Evolutionary conservation across 2,113 vertebrate genomes (phyloP), one percentile per base, ranked within the genome.

Genomic region (Phalacrocorax carbo): DNA sequence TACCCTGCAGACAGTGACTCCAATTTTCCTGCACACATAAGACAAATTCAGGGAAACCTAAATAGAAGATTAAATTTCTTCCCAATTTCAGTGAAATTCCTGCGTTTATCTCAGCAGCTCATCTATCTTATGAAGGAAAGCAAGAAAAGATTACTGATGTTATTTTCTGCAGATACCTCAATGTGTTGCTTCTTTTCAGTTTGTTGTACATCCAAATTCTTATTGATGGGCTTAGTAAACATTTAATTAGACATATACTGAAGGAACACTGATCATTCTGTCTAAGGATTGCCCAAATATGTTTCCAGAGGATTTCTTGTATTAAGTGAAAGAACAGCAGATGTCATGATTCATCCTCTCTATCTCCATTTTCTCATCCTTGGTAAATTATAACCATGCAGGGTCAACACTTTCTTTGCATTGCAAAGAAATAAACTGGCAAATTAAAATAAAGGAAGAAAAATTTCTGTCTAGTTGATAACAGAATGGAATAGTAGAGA

Each of bases 271-370:
- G 84, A 89, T 97, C 70, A 46, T 89, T 87, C 91, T 94, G 54
- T 88, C 55, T 82, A 70, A 93, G 73, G 32, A 68, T 77, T 91
- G 32, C 62, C 70, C 66, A 85, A 65, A 81, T 89, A 65, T 66
- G 61, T 65, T 91, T 89, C 92, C 34, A 60, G 82, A 94, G 83
- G n/a, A 89, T 96, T 93, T 92, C 64, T 89, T 29, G 82, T 86
- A 78, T 81, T 93, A 86, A 81, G 79, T 70, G 75, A 82, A 91
- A 88, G 82, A 60, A 87, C 40, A 87, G 36, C 88, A 90, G 75
- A 79, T 85, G 89, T 89, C 73, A 76, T 93, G 89, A 85, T 94
- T 95, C 89, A 88, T 77, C 62, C 84, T 94, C 66, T 16, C 83
- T 95, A 58, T 66, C 46, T 93, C 86, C 42, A 54, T 94, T 95